Base-by-base conservation (phyloP, 2,113 vertebrate species). In the Salvelinus alpinus region DNA sequence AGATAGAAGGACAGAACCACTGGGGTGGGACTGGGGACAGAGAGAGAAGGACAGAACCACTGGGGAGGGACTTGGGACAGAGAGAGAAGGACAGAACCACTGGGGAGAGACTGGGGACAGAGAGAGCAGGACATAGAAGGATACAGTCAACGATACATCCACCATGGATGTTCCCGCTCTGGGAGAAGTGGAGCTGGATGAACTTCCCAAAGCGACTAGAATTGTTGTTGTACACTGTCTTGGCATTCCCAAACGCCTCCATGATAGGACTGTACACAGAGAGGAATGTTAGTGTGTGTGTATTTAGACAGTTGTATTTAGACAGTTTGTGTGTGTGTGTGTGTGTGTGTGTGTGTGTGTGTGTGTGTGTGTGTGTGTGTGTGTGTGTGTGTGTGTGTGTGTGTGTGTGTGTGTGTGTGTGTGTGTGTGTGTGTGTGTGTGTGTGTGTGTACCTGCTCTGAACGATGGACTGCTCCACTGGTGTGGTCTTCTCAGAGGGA, bases 141-240 rank as follows among this genome's bases (percentile, higher is more conserved):
- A 97, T 97, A 97, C 96, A 97, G 75, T 97, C 96, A 3, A 96
- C 91, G 79, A 97, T 94, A 76, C 94, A 94, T 80, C 96, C 96
- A 84, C 96, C 96, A 78, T 97, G 96, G 90, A 97, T 96, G 90
- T 96, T 95, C 27, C 96, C 96, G 0, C 31, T 34, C 31, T 34
- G 31, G 31, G 31, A 34, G 6, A 34, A 34, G 31, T 34, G 31
- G 31, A 34, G 94, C 86, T 96, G 96, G 87, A 97, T 96, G 84
- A 97, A 97, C 84, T 97, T 97, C 74, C 96, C 96, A 71, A 97
- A 97, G 74, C 96, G 95, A 69, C 96, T 97, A 82, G 96, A 97
- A 87, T 97, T 97, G 90, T 97, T 97, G 91, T 97, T 97, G 90
- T 97, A 97, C 82, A 97, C 94, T 0, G 96, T 97, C 87, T 96